A percentile compares a stretch with the other conserved stretches of the same genome.
phyloP scores from a whole-genome alignment of 2,888 invertebrate species.

The Drosophila fulvimacula region DNA sequence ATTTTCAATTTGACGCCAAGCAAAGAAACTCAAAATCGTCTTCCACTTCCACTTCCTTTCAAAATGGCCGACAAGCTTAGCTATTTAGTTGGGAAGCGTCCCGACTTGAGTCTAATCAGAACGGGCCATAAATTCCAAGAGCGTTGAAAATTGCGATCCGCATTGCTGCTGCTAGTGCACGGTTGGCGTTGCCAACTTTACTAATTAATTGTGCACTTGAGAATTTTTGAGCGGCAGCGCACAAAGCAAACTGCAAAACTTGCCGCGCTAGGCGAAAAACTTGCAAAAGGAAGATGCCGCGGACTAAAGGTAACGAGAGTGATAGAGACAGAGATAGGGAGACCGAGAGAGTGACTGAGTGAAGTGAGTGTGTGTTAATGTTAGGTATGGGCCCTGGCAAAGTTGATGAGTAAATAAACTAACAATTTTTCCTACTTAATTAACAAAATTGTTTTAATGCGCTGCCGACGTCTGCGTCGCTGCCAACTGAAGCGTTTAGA shows the following conservation, averaged over 20 bases:
- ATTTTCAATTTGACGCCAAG: conserved; percentile 61
- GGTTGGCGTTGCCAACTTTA: conserved; percentile 62
- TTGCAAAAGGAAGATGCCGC: conserved; percentile 37
- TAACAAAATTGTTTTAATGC: conserved; percentile 80
- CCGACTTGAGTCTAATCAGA: conserved; percentile 60
- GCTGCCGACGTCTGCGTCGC: conserved; percentile 27
- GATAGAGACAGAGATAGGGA: not conserved
- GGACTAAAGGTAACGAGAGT: conserved; percentile 4
- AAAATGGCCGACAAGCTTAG: conserved; percentile 46
- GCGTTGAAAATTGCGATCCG: conserved; percentile 31
- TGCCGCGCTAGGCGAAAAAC: conserved; percentile 51
- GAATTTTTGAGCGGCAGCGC: conserved; percentile 69
- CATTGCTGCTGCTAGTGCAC: conserved; percentile 30
- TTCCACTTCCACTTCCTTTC: conserved; percentile 14
- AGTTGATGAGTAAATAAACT: conserved; percentile 79
- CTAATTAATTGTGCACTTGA: conserved; percentile 79
- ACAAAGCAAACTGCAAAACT: conserved; percentile 70
- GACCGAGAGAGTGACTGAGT: not conserved
- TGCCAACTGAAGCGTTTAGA: conserved; percentile 63
- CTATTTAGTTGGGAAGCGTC: conserved; percentile 45
- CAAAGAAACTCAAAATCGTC: conserved; percentile 1
- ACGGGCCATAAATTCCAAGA: conserved; percentile 63
- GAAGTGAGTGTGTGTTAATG: conserved; percentile 9
- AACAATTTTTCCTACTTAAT: conserved; percentile 80
- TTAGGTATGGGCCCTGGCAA: conserved; percentile 60